Base-by-base conservation (phyloP, 2,113 vertebrate species). In the Dasyornis broadbenti region DNA sequence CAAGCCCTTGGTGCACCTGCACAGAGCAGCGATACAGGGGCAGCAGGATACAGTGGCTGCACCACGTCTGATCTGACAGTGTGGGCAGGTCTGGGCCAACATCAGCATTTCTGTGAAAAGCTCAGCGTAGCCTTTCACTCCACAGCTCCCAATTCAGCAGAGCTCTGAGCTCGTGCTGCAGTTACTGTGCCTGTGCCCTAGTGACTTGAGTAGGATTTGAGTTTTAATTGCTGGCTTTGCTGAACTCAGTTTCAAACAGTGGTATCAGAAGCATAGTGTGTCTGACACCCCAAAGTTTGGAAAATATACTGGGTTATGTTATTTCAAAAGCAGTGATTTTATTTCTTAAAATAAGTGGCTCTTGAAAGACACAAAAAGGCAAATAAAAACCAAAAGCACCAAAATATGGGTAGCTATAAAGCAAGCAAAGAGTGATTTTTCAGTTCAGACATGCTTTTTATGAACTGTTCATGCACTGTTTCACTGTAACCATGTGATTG, bases 201-300 rank as follows among this genome's bases (percentile, higher is more conserved):
- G 24, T 37, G 39, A 88, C 39, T 22, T 49, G 4, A 65, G 20
- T 9, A 35, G 40, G 45, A 56, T 42, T 35, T 44, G 23, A 81
- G 50, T 35, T 87, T 84, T 52, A 53, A 52, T 49, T 82, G 59
- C 77, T 65, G 39, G 56, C 31, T 88, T 96, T 90, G 56, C 42
- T 71, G 52, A 88, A 92, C 52, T 69, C 26, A 24, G 26, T 54
- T 79, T 82, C 24, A 82, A 72, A 70, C 1, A 18, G 28, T 26
- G 54, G 52, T 42, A 63, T 40, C 28, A 63, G 75, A 53, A 71
- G 20, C 49, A 68, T 0, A 0, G 33, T 27, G n/a, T 57, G 10
- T 56, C 70, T 61, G 56, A 50, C 28, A 88, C 28, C 31, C 9
- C 15, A 19, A 5, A 44, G 23, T 70, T 27, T 50, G 44, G 40